Evolutionary conservation across 53 echinoderm and acorn worm genomes (phyloP), one percentile per base, ranked within the genome.

Genomic region (Apostichopus leukothele): DNA sequence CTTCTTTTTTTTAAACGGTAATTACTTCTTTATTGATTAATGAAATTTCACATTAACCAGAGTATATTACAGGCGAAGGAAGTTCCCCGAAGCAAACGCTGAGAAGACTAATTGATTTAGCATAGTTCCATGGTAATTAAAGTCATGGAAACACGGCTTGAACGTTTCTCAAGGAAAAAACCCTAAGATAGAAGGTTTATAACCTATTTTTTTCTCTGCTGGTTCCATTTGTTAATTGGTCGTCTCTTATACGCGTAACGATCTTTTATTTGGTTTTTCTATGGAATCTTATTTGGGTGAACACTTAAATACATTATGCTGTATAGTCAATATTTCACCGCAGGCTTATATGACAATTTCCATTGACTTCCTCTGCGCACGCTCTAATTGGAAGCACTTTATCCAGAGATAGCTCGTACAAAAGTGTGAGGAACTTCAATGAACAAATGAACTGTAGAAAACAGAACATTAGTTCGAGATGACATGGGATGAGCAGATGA

Each of bases 21-120:
- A 81, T 81, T 81, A 59, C 60, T 10, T 5, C 23, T 53, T 55
- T 59, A 81, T 57, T 81, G 81, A 81, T 81, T 81, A 59, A 81
- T 81, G 60, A 5, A 81, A 81, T 53, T 81, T 81, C 23, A 59
- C 81, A 81, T 81, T 10, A 81, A 55, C 16, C 71, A n/a, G 71
- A 71, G 71, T 71, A 71, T 18, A 71, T 71, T 71, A 71, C 71
- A 16, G 20, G 71, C 71, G 20, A 71, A n/a, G 6, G 18, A 71
- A 71, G 71, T 71, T 71, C 71, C 71, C 71, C 18, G 18, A 71
- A 71, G 71, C 16, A 71, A 16, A 18, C 71, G 71, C 14, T 18
- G 71, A 18, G 6, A 6, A 71, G 71, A 71, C 71, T 71, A 71
- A 71, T 71, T 71, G 71, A 71, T 71, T 71, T 71, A 71, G 71